Conservation (phyloP, 2,113 vertebrate genomes). For the Microtus montanus region DNA sequence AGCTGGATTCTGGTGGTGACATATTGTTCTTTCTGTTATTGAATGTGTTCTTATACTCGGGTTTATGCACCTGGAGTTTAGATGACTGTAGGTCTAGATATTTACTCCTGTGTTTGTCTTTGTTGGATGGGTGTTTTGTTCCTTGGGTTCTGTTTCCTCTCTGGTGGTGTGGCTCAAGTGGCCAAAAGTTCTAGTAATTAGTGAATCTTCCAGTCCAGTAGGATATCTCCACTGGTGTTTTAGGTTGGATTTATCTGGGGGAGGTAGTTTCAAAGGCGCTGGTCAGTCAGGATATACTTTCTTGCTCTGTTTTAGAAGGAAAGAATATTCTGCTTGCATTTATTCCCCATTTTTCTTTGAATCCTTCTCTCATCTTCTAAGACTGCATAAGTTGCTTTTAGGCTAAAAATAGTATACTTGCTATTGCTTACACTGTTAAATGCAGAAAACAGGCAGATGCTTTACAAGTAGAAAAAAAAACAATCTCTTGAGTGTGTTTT, state of each 20-base stretch:
- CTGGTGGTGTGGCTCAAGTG: no score
- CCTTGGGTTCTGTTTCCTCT: no score
- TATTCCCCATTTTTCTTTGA: slow-evolving; percentile 71
- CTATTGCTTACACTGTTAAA: slow-evolving; percentile 64
- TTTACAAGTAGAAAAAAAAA: slow-evolving; percentile 24
- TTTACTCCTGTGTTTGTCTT: no score
- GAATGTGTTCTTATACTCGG: no score
- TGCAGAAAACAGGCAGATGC: slow-evolving; percentile 60
- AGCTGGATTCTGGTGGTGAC: no score
- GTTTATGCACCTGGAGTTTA: no score
- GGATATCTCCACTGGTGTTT: not conserved
- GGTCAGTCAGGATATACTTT: slow-evolving; percentile 46
- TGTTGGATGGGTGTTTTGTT: no score
- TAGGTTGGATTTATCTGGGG: slow-evolving; percentile 31
- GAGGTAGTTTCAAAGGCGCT: slow-evolving; percentile 24
- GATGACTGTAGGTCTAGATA: no score
- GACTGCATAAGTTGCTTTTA: slow-evolving; percentile 74
- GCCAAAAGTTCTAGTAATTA: no score
- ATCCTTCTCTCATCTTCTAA: slow-evolving; percentile 74
- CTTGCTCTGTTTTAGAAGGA: slow-evolving; percentile 19
- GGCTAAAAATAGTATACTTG: slow-evolving; percentile 81
- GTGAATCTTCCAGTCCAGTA: no score
- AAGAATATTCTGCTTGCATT: slow-evolving; percentile 31
- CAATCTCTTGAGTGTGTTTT: slow-evolving; percentile 31
- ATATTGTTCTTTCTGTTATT: no score